Conservation (phyloP, 2,797 vertebrate species). For the Adelosebastes latens region DNA sequence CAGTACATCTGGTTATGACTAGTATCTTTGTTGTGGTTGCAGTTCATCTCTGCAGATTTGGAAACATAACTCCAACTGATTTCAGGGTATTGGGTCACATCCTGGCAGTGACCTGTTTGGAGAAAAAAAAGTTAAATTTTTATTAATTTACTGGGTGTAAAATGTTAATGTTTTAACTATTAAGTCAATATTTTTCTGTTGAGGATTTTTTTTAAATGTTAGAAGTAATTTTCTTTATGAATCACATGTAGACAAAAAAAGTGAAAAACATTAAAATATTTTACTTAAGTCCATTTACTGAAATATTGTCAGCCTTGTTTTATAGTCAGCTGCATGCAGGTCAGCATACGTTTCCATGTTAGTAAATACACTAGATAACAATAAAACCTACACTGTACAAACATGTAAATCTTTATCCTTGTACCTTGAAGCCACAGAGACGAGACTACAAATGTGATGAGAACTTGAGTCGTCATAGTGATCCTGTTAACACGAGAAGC, state of each 20-base stretch:
- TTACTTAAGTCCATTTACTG: not conserved
- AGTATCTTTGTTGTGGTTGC: slow-evolving; percentile 20
- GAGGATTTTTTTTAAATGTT: not conserved
- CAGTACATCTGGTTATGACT: slow-evolving; percentile 30
- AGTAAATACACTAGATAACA: not conserved
- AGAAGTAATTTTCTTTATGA: not conserved
- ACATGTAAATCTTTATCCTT: not conserved
- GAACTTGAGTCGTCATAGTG: not conserved
- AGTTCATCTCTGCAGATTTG: slow-evolving; percentile 14
- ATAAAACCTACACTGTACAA: not conserved
- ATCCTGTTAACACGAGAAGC: not conserved
- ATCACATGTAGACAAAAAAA: not conserved
- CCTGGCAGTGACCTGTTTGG: slow-evolving; percentile 15
- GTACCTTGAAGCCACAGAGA: slow-evolving; percentile 34
- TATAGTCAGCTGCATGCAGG: not conserved
- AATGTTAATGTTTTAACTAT: not conserved
- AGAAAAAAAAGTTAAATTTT: not conserved
- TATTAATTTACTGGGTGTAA: not conserved
- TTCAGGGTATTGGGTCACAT: slow-evolving; percentile 28
- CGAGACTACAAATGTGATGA: not conserved
- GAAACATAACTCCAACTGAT: slow-evolving; percentile 22
- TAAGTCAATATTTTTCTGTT: not conserved
- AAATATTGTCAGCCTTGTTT: not conserved
- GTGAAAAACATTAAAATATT: not conserved
- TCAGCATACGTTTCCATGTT: too few relatives aligned